Evolutionary conservation across 2,797 vertebrate species (phyloP).

Genomic region (Sylvilagus floridanus): DNA sequence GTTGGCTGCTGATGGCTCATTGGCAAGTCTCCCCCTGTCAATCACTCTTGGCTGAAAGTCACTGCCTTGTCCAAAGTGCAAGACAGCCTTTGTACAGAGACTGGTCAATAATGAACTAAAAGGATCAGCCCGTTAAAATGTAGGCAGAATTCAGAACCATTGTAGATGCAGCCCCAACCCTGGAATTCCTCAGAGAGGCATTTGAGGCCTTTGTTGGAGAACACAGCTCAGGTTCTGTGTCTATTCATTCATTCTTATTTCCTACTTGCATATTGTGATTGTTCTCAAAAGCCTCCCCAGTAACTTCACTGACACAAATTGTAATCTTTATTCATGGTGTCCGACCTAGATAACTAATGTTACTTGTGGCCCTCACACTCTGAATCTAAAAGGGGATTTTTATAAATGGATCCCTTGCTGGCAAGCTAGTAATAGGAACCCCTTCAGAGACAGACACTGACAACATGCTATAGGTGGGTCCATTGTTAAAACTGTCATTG

Average conservation of each 20-base stretch:
- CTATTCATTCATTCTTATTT: background rate
- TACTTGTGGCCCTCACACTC: background rate
- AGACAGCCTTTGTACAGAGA: background rate
- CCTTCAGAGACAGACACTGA: background rate
- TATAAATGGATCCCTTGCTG: background rate
- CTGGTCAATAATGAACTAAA: background rate
- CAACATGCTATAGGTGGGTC: background rate
- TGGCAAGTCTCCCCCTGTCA: background rate
- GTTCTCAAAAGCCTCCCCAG: background rate
- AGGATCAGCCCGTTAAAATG: background rate
- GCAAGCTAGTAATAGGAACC: background rate
- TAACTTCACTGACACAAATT: background rate
- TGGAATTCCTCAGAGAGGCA: background rate
- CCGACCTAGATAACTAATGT: background rate
- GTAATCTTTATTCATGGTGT: background rate
- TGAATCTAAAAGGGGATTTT: background rate
- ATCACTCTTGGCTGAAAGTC: background rate
- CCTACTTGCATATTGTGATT: background rate
- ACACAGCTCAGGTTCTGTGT: background rate
- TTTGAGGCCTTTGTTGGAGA: background rate
- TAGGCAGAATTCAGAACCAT: slow-evolving; percentile 16
- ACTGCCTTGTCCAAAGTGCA: background rate
- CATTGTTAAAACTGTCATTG: background rate
- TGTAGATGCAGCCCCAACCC: background rate
- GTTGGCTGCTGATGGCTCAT: background rate